These are phyloP conservation scores for Spinibarbus caldwelli DNA, from an alignment of 2,797 vertebrate genomes.

Conservation along the genomic window DNA sequence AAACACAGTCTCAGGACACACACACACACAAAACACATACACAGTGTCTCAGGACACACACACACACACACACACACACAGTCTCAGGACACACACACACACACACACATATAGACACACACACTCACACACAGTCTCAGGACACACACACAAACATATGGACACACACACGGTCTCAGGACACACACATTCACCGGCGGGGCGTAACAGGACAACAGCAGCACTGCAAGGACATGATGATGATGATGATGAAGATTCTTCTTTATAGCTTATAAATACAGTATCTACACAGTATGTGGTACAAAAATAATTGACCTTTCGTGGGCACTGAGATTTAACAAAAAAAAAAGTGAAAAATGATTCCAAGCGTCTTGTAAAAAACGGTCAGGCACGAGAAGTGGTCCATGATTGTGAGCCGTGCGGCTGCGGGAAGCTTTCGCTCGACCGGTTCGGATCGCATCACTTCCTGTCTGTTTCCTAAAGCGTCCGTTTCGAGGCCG, in stretches of 20 bases:
- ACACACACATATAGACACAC: background rate
- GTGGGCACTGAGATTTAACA: conserved; percentile 75
- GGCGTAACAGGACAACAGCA: conserved; percentile 69
- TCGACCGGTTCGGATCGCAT: background rate
- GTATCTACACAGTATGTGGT: conserved; percentile 88
- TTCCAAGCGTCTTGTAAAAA: conserved; percentile 67
- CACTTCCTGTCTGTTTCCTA: background rate
- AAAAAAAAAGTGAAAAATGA: conserved; percentile 63
- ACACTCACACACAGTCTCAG: background rate
- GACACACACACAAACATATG: background rate
- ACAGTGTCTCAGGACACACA: too few relatives aligned
- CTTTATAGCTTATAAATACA: conserved; percentile 92
- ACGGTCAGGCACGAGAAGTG: conserved; percentile 81
- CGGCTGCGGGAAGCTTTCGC: background rate
- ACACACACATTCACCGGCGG: background rate
- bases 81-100: background rate
- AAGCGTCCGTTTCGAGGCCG: background rate
- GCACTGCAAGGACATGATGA: conserved; percentile 88
- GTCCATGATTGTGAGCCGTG: conserved; percentile 62
- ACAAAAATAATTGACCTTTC: conserved; percentile 88
- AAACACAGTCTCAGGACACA: background rate
- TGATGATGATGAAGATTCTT: conserved; percentile 83
- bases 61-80: too few relatives aligned
- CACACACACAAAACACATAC: too few relatives aligned
- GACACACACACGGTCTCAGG: too few relatives aligned